These are phyloP conservation scores for Nomada ferruginata DNA, from an alignment of 2,888 invertebrate genomes.

Conservation along the genomic window DNA sequence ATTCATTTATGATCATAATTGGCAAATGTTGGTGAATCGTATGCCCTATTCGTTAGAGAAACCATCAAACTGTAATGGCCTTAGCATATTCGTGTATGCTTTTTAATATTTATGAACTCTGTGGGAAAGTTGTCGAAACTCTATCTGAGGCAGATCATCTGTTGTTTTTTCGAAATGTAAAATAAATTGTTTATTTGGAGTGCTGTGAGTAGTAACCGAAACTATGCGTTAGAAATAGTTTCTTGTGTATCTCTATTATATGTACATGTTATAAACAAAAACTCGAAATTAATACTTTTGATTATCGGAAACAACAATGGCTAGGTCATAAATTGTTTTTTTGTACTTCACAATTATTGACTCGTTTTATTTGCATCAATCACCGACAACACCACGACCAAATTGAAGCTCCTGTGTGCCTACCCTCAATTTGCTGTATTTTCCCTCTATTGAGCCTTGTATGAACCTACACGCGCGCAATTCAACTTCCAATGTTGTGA, in stretches of 20 bases:
- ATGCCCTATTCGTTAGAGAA: background rate
- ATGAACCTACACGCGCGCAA: no score
- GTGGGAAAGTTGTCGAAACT: background rate
- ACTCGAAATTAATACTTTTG: background rate
- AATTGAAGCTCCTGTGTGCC: background rate
- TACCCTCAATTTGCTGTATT: no score
- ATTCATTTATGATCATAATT: constrained; percentile 5
- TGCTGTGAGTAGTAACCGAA: background rate
- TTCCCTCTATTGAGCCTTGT: no score
- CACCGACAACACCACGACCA: background rate
- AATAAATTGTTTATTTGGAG: constrained; percentile 9
- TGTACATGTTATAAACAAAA: background rate
- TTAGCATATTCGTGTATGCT: constrained; percentile 8
- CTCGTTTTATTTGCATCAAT: background rate
- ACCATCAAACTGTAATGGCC: background rate
- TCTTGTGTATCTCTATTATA: background rate
- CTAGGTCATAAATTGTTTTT: background rate
- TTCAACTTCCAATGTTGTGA: no score
- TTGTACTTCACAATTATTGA: background rate
- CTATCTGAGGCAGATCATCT: background rate
- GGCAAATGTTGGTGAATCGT: background rate
- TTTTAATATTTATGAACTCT: background rate
- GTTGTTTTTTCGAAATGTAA: background rate
- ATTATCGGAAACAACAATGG: background rate
- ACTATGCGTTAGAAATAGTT: background rate